Conservation (phyloP, 2,797 vertebrate species). For the Coregonus suidteri region DNA sequence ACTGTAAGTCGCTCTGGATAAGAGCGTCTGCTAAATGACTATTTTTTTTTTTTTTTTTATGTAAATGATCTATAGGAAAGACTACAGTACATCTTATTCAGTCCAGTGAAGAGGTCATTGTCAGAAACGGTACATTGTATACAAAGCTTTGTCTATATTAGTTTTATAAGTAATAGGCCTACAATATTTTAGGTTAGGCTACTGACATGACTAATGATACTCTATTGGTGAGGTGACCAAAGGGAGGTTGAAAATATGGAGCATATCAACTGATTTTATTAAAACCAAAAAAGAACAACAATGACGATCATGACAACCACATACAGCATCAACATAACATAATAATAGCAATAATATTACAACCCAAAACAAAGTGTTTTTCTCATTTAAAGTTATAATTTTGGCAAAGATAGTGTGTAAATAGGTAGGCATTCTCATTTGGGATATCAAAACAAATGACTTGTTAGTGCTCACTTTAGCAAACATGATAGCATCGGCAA, state of each 20-base stretch:
- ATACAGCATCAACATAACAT: conserved; percentile 58
- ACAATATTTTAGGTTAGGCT: conserved; percentile 10
- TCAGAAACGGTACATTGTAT: background rate
- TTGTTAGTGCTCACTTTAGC: conserved; percentile 57
- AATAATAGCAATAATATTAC: conserved; percentile 35
- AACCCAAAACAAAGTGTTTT: conserved; percentile 46
- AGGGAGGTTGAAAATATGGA: conserved; percentile 21
- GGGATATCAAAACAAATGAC: conserved; percentile 43
- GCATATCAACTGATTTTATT: conserved; percentile 65
- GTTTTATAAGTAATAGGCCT: background rate
- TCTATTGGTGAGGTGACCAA: background rate
- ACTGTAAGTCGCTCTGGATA: too few species aligned
- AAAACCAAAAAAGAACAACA: conserved; percentile 61
- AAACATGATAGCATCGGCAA: conserved; percentile 43
- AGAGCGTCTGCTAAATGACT: too few species aligned
- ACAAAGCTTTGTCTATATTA: background rate
- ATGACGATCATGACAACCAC: conserved; percentile 48
- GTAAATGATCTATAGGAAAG: background rate
- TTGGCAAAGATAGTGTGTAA: conserved; percentile 60
- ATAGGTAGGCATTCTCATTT: conserved; percentile 53
- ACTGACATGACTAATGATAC: background rate
- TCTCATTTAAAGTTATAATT: conserved; percentile 54
- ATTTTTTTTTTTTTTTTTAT: too few species aligned
- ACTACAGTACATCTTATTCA: background rate
- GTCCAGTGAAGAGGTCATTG: background rate